Conservation (phyloP, 2,888 invertebrate genomes). For the Netelia inedita region DNA sequence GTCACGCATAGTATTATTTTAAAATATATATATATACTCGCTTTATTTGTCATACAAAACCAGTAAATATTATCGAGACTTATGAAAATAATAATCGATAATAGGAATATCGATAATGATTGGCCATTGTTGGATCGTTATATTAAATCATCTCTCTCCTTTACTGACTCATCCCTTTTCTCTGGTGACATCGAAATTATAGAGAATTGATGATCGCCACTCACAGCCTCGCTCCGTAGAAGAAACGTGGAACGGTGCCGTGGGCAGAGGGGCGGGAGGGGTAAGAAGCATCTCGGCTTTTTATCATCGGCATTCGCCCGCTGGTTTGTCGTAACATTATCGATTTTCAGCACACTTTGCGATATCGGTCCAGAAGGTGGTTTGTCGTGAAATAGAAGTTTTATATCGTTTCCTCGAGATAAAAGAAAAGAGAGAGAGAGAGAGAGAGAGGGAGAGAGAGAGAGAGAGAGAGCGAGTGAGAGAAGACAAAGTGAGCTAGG, state of each 20-base stretch:
- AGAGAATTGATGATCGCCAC: constrained; percentile 33
- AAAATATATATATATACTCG: no score
- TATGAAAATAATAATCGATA: not conserved
- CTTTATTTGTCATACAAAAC: no score
- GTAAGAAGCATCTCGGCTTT: constrained; percentile 8
- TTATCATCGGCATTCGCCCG: constrained; percentile 28
- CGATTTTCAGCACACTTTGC: constrained; percentile 31
- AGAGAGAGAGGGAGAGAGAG: not conserved
- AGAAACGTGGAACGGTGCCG: not conserved
- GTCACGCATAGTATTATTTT: no score
- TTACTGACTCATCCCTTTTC: not conserved
- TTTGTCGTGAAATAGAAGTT: constrained; percentile 21
- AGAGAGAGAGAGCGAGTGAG: not conserved
- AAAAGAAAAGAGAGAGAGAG: not conserved
- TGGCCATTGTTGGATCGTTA: not conserved
- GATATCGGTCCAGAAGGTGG: constrained; percentile 3
- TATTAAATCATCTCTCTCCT: constrained; percentile 9
- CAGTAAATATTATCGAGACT: no score
- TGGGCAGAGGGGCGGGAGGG: not conserved
- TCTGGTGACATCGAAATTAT: constrained; percentile 27
- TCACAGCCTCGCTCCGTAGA: not conserved
- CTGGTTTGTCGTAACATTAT: constrained; percentile 15
- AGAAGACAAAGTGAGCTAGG: constrained; percentile 20
- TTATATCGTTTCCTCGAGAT: not conserved
- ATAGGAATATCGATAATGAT: no score